These are phyloP conservation scores for Ophion costatus DNA, from an alignment of 2,888 invertebrate species.

Conservation along the genomic window DNA sequence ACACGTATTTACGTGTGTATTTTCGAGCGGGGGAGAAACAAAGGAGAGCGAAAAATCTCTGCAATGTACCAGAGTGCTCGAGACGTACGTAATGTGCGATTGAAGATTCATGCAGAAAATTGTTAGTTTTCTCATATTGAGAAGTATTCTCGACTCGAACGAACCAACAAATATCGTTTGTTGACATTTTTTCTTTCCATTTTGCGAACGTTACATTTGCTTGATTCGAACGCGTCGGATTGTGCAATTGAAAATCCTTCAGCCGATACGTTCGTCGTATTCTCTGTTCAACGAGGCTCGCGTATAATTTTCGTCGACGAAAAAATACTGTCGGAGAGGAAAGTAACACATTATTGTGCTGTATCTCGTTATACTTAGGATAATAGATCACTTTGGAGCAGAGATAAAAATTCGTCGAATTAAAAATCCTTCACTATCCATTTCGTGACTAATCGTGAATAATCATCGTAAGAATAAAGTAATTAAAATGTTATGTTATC, in stretches of 20 bases:
- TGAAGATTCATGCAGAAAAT: slow-evolving; percentile 61
- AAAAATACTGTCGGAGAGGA: slow-evolving; percentile 46
- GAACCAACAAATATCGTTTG: slow-evolving; percentile 43
- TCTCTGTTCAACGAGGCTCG: slow-evolving; percentile 5
- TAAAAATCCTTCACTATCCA: background rate
- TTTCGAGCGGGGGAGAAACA: slow-evolving; percentile 33
- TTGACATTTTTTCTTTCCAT: slow-evolving; percentile 8
- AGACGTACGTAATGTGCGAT: slow-evolving; percentile 47
- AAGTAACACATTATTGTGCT: slow-evolving; percentile 46
- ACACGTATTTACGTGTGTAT: slow-evolving; percentile 29
- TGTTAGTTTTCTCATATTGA: slow-evolving; percentile 81
- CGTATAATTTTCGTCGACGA: slow-evolving; percentile 7
- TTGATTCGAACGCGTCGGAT: slow-evolving; percentile 3
- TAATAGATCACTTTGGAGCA: slow-evolving; percentile 30
- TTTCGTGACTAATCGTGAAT: background rate
- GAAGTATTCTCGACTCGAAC: slow-evolving; percentile 70
- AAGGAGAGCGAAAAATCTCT: slow-evolving; percentile 35
- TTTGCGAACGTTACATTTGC: slow-evolving; percentile 13
- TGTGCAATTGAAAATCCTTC: slow-evolving; percentile 40
- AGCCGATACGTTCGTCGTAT: slow-evolving; percentile 25
- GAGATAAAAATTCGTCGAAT: background rate
- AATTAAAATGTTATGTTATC: background rate
- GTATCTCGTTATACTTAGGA: slow-evolving; percentile 50
- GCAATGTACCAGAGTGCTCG: slow-evolving; percentile 14
- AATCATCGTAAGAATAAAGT: background rate